Percentiles rank a stretch among this genome's conserved stretches.
Evolutionary conservation across 2,888 invertebrate genomes (phyloP).

Genomic region (Cenopis cana): DNA sequence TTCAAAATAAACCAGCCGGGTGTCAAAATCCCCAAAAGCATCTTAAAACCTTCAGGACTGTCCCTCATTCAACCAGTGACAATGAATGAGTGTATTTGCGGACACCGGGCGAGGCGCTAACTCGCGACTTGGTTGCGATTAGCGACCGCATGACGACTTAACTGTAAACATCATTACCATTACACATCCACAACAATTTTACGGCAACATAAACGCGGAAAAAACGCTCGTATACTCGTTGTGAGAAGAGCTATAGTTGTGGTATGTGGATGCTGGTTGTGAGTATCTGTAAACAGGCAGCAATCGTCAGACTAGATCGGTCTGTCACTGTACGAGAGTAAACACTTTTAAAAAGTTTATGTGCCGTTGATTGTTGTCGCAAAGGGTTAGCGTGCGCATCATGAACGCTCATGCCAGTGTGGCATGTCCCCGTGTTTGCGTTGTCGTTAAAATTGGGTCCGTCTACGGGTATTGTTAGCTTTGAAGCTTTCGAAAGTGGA

Average conservation of each 20-base stretch:
- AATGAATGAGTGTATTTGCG: constrained; percentile 79
- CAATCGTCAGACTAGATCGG: constrained; percentile 75
- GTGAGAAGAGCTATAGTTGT: constrained; percentile 48
- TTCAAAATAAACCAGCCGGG: constrained; percentile 27
- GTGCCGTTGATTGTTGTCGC: constrained; percentile 78
- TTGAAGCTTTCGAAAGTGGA: constrained; percentile 69
- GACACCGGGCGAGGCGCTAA: constrained; percentile 84
- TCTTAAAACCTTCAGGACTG: constrained; percentile 57
- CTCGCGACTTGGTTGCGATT: constrained; percentile 76
- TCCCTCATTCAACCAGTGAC: constrained; percentile 72
- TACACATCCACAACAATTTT: constrained; percentile 55
- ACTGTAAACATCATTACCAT: constrained; percentile 83
- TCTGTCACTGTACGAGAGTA: constrained; percentile 73
- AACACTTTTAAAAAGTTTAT: constrained; percentile 84
- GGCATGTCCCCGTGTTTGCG: constrained; percentile 63
- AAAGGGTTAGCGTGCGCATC: constrained; percentile 79
- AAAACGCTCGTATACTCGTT: constrained; percentile 51
- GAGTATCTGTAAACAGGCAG: constrained; percentile 66
- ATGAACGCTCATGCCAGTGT: constrained; percentile 70
- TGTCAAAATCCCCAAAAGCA: constrained; percentile 36
- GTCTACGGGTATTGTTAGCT: constrained; percentile 64
- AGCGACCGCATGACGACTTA: constrained; percentile 79
- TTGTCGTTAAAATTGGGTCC: constrained; percentile 74
- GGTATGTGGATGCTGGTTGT: constrained; percentile 46
- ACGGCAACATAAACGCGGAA: constrained; percentile 42